Evolutionary conservation across 2,888 invertebrate genomes (phyloP).

Genomic region (Omphaloscelis lunosa): DNA sequence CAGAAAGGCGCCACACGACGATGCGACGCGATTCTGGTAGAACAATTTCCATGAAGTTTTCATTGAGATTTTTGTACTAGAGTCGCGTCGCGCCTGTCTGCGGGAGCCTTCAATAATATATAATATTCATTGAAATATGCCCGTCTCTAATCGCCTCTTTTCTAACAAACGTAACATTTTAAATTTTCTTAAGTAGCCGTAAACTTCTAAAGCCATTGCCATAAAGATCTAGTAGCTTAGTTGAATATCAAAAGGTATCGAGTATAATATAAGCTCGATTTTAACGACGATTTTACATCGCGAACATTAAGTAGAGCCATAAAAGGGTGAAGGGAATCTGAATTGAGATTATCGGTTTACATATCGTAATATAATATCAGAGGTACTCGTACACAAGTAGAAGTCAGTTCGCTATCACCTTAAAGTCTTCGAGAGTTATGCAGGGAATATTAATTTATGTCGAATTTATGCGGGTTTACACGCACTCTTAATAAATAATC

Average conservation of each 20-base stretch:
- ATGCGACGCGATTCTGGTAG: too few relatives aligned
- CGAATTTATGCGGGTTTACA: slow-evolving; percentile 79
- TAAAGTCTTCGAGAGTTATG: slow-evolving; percentile 78
- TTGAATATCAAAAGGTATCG: slow-evolving; percentile 69
- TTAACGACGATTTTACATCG: slow-evolving; percentile 81
- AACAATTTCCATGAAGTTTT: too few relatives aligned
- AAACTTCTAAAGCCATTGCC: slow-evolving; percentile 57
- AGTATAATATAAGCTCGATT: slow-evolving; percentile 75
- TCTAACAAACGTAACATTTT: slow-evolving; percentile 49
- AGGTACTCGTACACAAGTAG: slow-evolving; percentile 68
- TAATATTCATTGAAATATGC: not conserved
- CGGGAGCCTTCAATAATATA: slow-evolving; percentile 19
- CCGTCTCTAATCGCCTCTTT: slow-evolving; percentile 34
- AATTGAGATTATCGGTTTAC: slow-evolving; percentile 82
- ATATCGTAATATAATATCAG: slow-evolving; percentile 79
- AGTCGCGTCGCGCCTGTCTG: too few relatives aligned
- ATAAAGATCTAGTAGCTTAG: slow-evolving; percentile 67
- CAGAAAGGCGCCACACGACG: too few relatives aligned
- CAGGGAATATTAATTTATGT: slow-evolving; percentile 80
- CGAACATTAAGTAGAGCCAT: slow-evolving; percentile 79
- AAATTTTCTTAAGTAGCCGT: slow-evolving; percentile 55
- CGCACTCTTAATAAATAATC: slow-evolving; percentile 71
- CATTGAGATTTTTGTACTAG: too few relatives aligned
- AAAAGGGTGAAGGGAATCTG: slow-evolving; percentile 81
- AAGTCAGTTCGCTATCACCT: slow-evolving; percentile 82